These are phyloP conservation scores for Eulemur macaco DNA, from an alignment of 2,113 vertebrate genomes.

Conservation along the genomic window DNA sequence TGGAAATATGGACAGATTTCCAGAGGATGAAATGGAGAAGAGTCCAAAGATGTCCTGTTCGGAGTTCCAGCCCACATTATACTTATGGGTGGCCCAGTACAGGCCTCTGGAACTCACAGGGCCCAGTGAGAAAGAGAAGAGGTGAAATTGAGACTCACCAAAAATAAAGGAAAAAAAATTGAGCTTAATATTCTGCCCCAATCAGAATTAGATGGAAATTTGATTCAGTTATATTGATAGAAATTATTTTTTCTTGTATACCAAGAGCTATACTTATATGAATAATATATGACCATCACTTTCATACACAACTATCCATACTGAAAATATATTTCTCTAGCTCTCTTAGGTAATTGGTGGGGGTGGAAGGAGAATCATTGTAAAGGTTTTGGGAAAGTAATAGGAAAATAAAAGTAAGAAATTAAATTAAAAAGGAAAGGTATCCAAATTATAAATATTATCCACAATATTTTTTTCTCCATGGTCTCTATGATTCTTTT, in stretches of 20 bases:
- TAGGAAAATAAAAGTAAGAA: neutral
- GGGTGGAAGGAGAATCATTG: neutral
- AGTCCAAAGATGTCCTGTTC: too few species aligned
- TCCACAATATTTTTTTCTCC: neutral
- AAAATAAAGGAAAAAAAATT: neutral
- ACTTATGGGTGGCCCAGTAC: accelerated
- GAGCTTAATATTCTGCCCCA: neutral
- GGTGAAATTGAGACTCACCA: neutral
- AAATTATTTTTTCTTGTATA: neutral
- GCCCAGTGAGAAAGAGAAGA: neutral
- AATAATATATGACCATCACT: neutral
- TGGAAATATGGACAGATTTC: neutral
- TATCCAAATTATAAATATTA: neutral
- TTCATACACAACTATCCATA: neutral
- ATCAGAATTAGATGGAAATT: neutral
- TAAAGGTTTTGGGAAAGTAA: neutral
- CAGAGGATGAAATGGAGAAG: neutral
- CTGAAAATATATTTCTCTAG: neutral
- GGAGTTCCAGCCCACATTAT: accelerated
- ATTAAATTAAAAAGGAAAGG: neutral
- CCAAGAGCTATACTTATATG: neutral
- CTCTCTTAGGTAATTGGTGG: neutral
- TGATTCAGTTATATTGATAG: neutral
- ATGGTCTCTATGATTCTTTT: neutral
- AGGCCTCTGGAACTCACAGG: neutral